These are phyloP conservation scores for Furcifer pardalis DNA, from an alignment of 2,797 vertebrate genomes.

Conservation along the genomic window DNA sequence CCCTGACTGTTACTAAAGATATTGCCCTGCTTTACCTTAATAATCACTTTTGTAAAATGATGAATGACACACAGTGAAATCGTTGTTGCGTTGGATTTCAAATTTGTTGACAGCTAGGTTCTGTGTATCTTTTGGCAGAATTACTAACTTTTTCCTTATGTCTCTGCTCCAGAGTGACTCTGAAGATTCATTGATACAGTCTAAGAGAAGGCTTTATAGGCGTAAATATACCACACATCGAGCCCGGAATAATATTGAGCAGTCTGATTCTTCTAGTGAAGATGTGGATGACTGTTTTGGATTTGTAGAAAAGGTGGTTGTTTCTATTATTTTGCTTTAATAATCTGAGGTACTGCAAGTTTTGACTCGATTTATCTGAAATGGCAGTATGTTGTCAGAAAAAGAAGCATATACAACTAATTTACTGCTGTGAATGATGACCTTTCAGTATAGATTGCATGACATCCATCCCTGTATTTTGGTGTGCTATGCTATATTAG, in stretches of 20 bases:
- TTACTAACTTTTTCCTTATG: neutral
- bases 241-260: conserved; percentile 71
- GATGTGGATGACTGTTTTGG: conserved; percentile 86
- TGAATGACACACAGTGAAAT: neutral
- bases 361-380: neutral
- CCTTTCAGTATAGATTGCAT: neutral
- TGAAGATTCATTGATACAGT: conserved; percentile 76
- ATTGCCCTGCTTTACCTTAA: neutral
- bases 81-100: neutral
- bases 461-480: neutral
- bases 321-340: neutral
- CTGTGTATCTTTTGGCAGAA: neutral
- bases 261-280: conserved; percentile 87
- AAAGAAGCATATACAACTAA: neutral
- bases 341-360: neutral
- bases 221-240: conserved; percentile 68
- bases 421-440: neutral
- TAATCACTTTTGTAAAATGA: neutral
- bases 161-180: conserved; percentile 82
- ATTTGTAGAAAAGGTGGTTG: conserved; percentile 78
- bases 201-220: conserved; percentile 71
- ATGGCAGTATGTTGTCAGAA: too few species aligned
- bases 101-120: neutral
- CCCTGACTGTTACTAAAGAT: neutral
- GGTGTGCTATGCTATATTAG: neutral